Base-by-base conservation (phyloP, 2,113 vertebrate genomes). In the Hepsetus odoe region DNA sequence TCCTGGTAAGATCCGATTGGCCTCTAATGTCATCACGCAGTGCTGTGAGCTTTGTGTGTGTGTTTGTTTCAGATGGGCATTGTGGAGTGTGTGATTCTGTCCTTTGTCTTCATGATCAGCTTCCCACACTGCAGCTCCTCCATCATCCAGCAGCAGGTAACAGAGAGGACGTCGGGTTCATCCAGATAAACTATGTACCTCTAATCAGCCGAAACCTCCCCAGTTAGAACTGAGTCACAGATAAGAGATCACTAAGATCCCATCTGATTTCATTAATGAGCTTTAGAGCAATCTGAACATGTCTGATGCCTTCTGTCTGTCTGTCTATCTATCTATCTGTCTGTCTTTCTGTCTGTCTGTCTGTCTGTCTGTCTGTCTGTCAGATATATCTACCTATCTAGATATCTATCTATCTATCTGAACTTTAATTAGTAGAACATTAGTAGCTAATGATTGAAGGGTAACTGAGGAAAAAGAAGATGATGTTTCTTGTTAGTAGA, bases 61-160 rank as follows among this genome's bases (percentile, higher is more conserved):
- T 75, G 26, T 40, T 51, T 72, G 2, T 61, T 77, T 76, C 62
- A 83, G 82, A 83, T 83, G 82, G 68, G 18, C 46, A 22, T 76
- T 42, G 80, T 68, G 32, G 62, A 73, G 40, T 78, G 61, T 69
- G 59, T 83, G 35, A 55, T 76, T n/a, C 68, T 80, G 49, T 64
- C 42, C 64, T 72, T 62, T 68, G 35, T 73, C 67, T 61, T 80
- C 38, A 67, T 68, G 68, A 56, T 80, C 33, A 68, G 11, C 35
- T 33, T 55, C 0, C 55, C 73, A 53, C 62, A 16, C 69, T 59
- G 61, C 74, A 67, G 69, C 35, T 22, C 59, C 14, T 72, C 42
- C 2, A 38, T 9, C 49, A 65, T 72, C 42, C 80, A 59, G 22
- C 80, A 77, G 30, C 75, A 77, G 74, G 80, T 77, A 77, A 73